Conservation (phyloP, 2,113 vertebrate genomes). For the Lasiurus borealis region DNA sequence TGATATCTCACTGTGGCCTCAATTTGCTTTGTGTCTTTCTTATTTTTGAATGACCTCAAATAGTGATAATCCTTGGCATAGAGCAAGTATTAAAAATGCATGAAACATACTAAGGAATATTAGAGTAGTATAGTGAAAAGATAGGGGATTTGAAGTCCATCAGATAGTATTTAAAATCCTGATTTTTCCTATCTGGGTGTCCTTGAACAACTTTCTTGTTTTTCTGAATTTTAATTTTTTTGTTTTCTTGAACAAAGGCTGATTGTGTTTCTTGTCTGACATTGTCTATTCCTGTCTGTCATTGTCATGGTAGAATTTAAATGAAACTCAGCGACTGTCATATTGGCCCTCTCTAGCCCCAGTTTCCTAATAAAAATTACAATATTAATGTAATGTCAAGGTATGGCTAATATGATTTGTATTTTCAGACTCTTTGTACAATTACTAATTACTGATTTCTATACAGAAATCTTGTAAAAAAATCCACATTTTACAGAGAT, state of each 20-base stretch:
- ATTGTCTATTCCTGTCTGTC: background rate
- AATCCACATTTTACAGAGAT: conserved; percentile 34
- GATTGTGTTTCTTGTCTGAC: background rate
- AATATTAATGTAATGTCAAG: background rate
- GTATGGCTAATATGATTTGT: background rate
- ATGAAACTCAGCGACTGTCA: background rate
- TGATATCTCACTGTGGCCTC: background rate
- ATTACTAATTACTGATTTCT: conserved; percentile 54
- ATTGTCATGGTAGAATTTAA: background rate
- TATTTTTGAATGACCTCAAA: background rate
- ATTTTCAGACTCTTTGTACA: background rate
- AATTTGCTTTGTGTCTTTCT: background rate
- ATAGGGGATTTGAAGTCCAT: background rate
- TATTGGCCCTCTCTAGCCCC: background rate
- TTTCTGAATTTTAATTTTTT: background rate
- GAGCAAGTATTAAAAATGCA: background rate
- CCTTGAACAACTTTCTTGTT: background rate
- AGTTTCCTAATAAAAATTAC: background rate
- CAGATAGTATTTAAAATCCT: background rate
- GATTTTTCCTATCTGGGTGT: background rate
- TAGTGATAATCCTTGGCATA: background rate
- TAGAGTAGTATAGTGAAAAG: background rate
- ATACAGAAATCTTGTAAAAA: conserved; percentile 25
- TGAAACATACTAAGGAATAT: background rate
- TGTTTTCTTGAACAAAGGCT: background rate